Conservation (phyloP, 2,888 invertebrate species). For the Pyrocoelia pectoralis region DNA sequence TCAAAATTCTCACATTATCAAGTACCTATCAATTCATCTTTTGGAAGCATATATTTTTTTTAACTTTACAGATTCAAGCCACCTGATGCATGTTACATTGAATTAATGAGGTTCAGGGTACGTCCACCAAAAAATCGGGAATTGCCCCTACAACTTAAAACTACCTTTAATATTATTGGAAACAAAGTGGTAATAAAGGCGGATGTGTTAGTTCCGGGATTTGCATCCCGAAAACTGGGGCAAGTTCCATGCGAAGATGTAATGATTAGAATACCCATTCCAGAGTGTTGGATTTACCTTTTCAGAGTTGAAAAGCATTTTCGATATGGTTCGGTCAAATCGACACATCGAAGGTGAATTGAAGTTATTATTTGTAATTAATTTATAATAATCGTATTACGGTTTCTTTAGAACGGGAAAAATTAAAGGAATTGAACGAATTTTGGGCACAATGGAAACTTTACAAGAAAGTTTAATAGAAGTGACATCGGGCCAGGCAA, state of each 20-base stretch:
- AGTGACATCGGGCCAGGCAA: conserved; percentile 95
- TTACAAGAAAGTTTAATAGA: conserved; percentile 92
- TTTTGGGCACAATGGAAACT: conserved; percentile 90
- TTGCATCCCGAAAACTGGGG: conserved; percentile 93
- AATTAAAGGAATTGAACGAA: conserved; percentile 91
- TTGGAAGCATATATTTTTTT: no score
- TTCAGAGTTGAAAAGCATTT: conserved; percentile 99
- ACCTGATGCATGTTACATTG: conserved; percentile 97
- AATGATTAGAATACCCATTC: conserved; percentile 94
- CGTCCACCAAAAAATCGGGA: conserved; percentile 95
- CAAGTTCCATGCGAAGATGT: conserved; percentile 99
- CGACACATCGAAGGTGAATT: conserved; percentile 75
- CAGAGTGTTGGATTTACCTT: conserved; percentile 99
- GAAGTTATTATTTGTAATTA: neutral
- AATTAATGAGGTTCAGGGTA: conserved; percentile 94
- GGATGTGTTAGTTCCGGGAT: conserved; percentile 96
- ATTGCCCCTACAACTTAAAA: conserved; percentile 93
- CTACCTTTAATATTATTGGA: conserved; percentile 86
- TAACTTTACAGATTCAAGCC: conserved; percentile 81
- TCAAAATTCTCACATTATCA: conserved; percentile 82
- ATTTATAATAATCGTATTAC: neutral
- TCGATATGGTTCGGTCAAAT: conserved; percentile 96
- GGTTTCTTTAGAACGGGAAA: conserved; percentile 74
- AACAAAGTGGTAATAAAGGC: conserved; percentile 93
- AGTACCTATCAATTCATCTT: conserved; percentile 62